Evolutionary conservation across 2,888 invertebrate species (phyloP), one percentile per base, ranked within the genome.

Genomic region (Tetanocera ferruginea): DNA sequence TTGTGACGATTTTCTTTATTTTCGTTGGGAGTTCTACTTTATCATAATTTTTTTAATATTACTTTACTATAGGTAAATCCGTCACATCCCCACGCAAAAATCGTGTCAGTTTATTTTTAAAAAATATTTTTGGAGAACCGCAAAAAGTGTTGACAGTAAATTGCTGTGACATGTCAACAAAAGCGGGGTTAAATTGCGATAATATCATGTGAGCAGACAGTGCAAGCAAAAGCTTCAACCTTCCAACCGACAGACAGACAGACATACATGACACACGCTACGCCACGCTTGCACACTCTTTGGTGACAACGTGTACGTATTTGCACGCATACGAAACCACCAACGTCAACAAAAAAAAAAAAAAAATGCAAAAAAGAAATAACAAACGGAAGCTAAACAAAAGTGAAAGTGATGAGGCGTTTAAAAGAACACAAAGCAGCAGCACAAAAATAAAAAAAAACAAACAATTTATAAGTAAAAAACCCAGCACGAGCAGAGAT

Each of bases 371-470:
- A 62, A 14, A 25, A 5, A 2, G 2, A 55, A 55, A 11, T 25
- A 60, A 60, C 60, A 5, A 60, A 25, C 52, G 71, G 57, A 69
- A 74, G 49, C 49, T 19, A 34, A 62, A 57, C 31, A 73, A 64
- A 60, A 34, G 67, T 51, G 57, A 64, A 69, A 78, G 70, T 71
- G 64, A 74, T 74, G 67, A 77, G 60, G 74, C 49, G 76, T 78
- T 37, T 55, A 69, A 55, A 69, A 69, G 51, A 28, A 69, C 23
- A 23, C 51, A 69, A 69, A 64, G 25, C 5, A 64, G 17, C n/a
- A n/a, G 31, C 34, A 31, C 1, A 28, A 64, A 64, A 34, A 3
- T 31, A 14, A 34, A 6, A 62, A 64, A 64, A 64, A 34, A 28
- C 9, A 8, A 55, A 55, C 9, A 3, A 17, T 5, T 5, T n/a